Conservation (phyloP, 1,140 invertebrate genomes). For the Euglossa dilemma region DNA sequence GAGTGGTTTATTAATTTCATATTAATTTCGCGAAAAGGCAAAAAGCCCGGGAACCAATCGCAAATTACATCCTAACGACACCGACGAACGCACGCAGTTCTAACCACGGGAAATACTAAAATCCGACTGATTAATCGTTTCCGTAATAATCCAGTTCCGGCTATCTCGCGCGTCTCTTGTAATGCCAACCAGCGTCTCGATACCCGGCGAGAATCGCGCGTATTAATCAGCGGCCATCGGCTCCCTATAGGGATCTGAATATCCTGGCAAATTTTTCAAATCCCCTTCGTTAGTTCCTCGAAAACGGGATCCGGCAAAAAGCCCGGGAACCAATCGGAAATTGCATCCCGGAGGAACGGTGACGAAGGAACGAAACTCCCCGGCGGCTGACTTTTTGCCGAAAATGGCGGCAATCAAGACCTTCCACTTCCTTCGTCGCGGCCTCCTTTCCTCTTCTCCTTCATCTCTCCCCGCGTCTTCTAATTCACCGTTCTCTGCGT, state of each 20-base stretch:
- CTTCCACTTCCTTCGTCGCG: not conserved
- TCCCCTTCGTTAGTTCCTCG: not conserved
- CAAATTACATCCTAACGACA: too few relatives aligned
- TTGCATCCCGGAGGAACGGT: slow-evolving; percentile 1
- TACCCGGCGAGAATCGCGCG: too few relatives aligned
- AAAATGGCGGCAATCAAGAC: slow-evolving; percentile 17
- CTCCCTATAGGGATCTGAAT: not conserved
- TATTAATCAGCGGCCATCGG: too few relatives aligned
- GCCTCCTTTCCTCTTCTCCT: not conserved
- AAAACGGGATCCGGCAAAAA: not conserved
- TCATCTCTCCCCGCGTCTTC: not conserved
- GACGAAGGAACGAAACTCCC: not conserved
- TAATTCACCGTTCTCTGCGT: not conserved
- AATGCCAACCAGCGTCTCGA: too few relatives aligned
- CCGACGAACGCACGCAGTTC: too few relatives aligned
- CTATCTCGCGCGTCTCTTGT: too few relatives aligned
- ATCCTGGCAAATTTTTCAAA: not conserved
- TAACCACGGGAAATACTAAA: too few relatives aligned
- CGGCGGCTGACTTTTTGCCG: slow-evolving; percentile 5
- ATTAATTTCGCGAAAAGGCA: too few relatives aligned
- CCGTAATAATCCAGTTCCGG: too few relatives aligned
- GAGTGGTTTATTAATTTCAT: too few relatives aligned
- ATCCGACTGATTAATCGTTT: too few relatives aligned
- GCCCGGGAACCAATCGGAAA: slow-evolving; percentile 30
- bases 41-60: too few relatives aligned